These are phyloP conservation scores for Phrynocephalus guinanensis DNA, from an alignment of 2,797 vertebrate genomes.

Conservation along the genomic window DNA sequence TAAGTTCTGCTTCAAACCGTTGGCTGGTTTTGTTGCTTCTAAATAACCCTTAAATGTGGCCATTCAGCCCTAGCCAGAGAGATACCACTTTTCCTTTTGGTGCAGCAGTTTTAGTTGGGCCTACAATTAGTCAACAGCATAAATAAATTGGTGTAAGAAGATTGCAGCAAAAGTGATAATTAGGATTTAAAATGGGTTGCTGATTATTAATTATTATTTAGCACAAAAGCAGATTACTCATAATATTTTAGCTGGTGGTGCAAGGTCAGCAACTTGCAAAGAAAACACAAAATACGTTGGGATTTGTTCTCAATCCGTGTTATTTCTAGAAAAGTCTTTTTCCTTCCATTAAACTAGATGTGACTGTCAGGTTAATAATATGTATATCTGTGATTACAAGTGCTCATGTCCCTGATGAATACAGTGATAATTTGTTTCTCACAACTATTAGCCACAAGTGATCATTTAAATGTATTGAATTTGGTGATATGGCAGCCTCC, in stretches of 20 bases:
- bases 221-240: slow-evolving; percentile 43
- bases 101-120: not conserved
- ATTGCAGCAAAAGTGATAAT: accelerated
- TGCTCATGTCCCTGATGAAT: slow-evolving; percentile 63
- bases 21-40: not conserved
- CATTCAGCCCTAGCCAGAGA: not conserved
- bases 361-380: not conserved
- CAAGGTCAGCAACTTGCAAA: slow-evolving; percentile 12
- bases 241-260: slow-evolving; percentile 35
- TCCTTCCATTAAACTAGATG: slow-evolving; percentile 62
- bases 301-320: slow-evolving; percentile 30
- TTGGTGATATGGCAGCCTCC: slow-evolving; percentile 47
- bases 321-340: slow-evolving; percentile 42
- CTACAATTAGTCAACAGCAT: not conserved
- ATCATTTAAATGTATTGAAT: slow-evolving; percentile 66
- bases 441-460: slow-evolving; percentile 62
- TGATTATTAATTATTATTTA: slow-evolving; percentile 41
- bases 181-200: slow-evolving; percentile 29
- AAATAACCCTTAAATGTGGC: not conserved
- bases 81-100: not conserved
- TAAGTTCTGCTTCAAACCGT: not conserved
- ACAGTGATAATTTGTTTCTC: slow-evolving; percentile 58
- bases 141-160: slow-evolving; percentile 30
- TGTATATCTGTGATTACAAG: slow-evolving; percentile 55
- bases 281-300: slow-evolving; percentile 44